These are phyloP conservation scores for Nyctibius bracteatus DNA, from an alignment of 2,113 vertebrate species.

Conservation along the genomic window DNA sequence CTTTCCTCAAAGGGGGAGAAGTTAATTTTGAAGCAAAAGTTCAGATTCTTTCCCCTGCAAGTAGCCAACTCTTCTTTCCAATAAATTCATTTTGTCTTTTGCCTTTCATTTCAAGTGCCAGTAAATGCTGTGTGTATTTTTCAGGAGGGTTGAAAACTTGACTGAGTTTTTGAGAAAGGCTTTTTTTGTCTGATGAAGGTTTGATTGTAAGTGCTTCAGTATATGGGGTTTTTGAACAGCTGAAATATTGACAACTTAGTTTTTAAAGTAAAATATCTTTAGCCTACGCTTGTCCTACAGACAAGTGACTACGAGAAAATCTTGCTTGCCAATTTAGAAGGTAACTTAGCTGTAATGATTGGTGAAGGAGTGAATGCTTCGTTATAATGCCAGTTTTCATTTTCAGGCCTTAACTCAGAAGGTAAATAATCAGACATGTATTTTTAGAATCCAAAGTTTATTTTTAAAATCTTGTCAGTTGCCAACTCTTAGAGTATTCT, in stretches of 20 bases:
- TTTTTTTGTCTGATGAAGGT: background rate
- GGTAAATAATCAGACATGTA: background rate
- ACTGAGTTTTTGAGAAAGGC: background rate
- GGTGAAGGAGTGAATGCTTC: background rate
- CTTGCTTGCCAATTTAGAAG: background rate
- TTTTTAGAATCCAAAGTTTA: constrained; percentile 21
- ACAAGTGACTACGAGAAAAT: background rate
- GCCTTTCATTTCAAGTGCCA: background rate
- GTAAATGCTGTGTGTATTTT: background rate
- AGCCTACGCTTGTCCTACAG: background rate
- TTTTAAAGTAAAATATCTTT: background rate
- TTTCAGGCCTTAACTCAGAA: background rate
- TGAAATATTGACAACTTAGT: background rate
- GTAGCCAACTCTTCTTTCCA: background rate
- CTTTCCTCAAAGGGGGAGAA: background rate
- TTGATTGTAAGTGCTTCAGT: background rate
- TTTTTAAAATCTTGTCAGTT: background rate
- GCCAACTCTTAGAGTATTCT: background rate
- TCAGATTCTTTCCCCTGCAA: background rate
- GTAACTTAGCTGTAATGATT: background rate
- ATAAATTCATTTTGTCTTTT: background rate
- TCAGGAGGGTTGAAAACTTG: background rate
- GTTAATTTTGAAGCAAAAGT: background rate
- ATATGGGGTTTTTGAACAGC: background rate
- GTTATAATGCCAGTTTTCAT: background rate